Base-by-base conservation (phyloP, 1,140 invertebrate genomes). In the Panonychus citri region DNA sequence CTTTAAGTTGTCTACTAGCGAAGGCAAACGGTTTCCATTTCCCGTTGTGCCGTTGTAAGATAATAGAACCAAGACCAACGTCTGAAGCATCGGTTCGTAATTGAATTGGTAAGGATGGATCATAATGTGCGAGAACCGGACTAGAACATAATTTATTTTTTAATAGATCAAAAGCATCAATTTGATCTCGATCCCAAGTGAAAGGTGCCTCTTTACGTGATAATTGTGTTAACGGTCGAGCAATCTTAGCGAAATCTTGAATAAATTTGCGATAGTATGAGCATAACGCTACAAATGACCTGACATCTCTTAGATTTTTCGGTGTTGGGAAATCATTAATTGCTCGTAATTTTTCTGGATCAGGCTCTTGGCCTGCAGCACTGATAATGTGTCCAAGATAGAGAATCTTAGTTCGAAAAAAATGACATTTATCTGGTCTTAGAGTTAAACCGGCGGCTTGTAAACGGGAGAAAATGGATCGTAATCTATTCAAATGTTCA, bases 1-100 rank as follows among this genome's bases (percentile, higher is more conserved):
- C 19, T 25, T 12, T 10, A 4, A 51, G 7, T 24, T 51, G 19
- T 1, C 49, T 10, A 25, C 19, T 25, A 1, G 19, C 70, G 57
- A 73, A 76, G n/a, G 64, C 70, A 4, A 74, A 64, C n/a, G 48
- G 24, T 34, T 48, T n/a, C 30, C 12, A 19, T 43, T 43, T 43
- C 0, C 17, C 42, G 17, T 43, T 17, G 5, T 19, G 17, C 21
- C 5, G 4, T 17, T 54, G 52, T 17, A 19, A 17, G 3, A 54
- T 12, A 39, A 54, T 40, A 3, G 19, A 10, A 7, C 19, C 19
- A 5, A 51, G 24, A 4, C 15, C 49, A n/a, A 1, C 1, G 24
- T 30, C 25, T 27, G 25, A 51, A n/a, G 49, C 49, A 51, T 54
- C 53, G 0, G 53, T 54, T 17, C 24, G 12, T 12, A 54, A 26